Percentiles rank a stretch among this genome's conserved stretches.
phyloP scores from a whole-genome alignment of 2,888 invertebrate species.

The Ypsolopha sequella region DNA sequence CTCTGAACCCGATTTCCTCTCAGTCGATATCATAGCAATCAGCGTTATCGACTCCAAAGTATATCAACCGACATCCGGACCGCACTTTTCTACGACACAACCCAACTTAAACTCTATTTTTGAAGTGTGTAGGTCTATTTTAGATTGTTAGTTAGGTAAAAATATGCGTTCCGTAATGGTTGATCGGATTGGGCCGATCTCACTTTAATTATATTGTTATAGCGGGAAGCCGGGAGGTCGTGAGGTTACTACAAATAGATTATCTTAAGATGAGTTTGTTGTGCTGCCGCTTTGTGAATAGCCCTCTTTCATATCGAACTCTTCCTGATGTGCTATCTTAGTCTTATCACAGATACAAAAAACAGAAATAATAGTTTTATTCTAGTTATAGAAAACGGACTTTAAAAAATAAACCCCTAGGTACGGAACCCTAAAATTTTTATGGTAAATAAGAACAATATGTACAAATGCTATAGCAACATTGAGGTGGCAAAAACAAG shows the following conservation, averaged over 20 bases:
- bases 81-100: not conserved
- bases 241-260: conserved; percentile 68
- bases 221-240: conserved; percentile 52
- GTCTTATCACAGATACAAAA: not conserved
- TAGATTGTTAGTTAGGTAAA: too few species aligned
- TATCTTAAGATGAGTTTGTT: conserved; percentile 50
- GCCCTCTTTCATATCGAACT: conserved; percentile 39
- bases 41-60: conserved; percentile 1
- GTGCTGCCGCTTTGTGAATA: conserved; percentile 44
- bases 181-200: conserved; percentile 40
- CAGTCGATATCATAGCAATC: conserved; percentile 1
- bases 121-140: not conserved
- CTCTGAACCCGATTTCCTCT: not conserved
- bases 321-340: not conserved
- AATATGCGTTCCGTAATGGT: not conserved
- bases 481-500: too few species aligned
- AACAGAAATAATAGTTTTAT: too few species aligned
- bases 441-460: too few species aligned
- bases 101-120: not conserved
- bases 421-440: too few species aligned
- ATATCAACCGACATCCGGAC: conserved; percentile 7
- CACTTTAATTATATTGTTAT: conserved; percentile 70
- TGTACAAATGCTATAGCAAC: too few species aligned
- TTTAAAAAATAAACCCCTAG: too few species aligned
- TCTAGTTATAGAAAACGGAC: too few species aligned